Conservation (phyloP, 2,113 vertebrate species). For the Sylvilagus bachmani region DNA sequence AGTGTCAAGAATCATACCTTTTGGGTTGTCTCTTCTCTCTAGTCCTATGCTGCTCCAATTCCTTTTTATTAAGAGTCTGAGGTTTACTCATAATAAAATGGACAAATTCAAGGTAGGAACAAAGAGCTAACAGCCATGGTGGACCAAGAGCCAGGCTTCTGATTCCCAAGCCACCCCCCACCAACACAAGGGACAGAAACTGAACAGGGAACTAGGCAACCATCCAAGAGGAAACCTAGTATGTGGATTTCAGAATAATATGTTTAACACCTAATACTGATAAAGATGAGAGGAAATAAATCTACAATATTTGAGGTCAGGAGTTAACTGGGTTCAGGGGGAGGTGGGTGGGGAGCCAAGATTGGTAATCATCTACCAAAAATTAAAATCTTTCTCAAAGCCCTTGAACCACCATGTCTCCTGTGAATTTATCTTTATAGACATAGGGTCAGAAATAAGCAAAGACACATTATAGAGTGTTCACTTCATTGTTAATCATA, state of each 20-base stretch:
- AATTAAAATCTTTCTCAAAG: background rate
- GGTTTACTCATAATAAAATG: background rate
- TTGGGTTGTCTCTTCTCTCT: background rate
- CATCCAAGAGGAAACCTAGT: background rate
- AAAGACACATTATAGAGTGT: background rate
- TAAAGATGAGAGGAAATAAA: constrained; percentile 20
- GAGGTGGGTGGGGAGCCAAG: background rate
- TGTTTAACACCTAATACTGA: background rate
- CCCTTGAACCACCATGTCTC: background rate
- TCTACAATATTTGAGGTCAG: background rate
- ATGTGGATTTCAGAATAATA: background rate
- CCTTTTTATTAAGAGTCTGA: background rate
- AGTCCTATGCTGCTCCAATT: background rate
- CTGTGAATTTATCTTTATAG: background rate
- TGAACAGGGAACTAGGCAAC: background rate
- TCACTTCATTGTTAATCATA: background rate
- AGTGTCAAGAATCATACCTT: background rate
- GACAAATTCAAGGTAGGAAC: background rate
- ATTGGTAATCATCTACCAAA: background rate
- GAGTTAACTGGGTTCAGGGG: background rate
- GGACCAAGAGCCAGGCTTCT: background rate
- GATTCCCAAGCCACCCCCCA: background rate
- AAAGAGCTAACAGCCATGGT: background rate
- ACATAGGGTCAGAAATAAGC: background rate
- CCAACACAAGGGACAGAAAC: background rate